Evolutionary conservation across 2,888 invertebrate genomes (phyloP), one percentile per base, ranked within the genome.

Genomic region (Ichneumoninae sp.): DNA sequence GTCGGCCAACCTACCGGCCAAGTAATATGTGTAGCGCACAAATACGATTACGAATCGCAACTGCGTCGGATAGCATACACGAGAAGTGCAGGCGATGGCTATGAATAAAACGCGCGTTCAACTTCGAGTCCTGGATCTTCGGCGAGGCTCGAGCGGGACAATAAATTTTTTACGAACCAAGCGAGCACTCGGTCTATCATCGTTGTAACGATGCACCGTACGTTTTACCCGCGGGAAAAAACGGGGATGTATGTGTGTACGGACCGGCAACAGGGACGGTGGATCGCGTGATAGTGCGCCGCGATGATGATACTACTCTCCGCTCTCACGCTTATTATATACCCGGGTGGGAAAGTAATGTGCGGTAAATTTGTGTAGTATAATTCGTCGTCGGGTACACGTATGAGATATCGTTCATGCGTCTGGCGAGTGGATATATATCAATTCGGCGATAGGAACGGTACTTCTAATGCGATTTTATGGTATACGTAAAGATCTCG

Each of bases 91-190:
- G 16, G 26, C 7, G 33, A 63, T 63, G 63, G 63, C 33, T 63
- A 63, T 63, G 63, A 33, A 63, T 63, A 63, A 63, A 63, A 63
- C n/a, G 50, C 36, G 16, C 60, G 68, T 69, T 47, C 47, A 36
- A 60, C 52, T 54, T 54, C 19, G 63, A 30, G 63, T 74, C 30
- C 54, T 71, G 40, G 19, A 36, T 66, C 10, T 36, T 66, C 66
- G 19, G 36, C 36, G 36, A 36, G 44, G 19, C 26, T 44, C 68
- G 68, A 66, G 44, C 50, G 30, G 30, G 44, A 36, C 33, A 30
- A 71, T 82, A 78, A 70, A 83, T 85, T 80, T 83, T 85, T 85
- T 54, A 82, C 76, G 79, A 85, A 79, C 75, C 74, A 73, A 66
- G 52, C 57, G 78, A 33, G 30, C 63, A 63, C 63, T 71, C 76